Base-by-base conservation (phyloP, 2,113 vertebrate species). In the Ceyx cyanopectus region DNA sequence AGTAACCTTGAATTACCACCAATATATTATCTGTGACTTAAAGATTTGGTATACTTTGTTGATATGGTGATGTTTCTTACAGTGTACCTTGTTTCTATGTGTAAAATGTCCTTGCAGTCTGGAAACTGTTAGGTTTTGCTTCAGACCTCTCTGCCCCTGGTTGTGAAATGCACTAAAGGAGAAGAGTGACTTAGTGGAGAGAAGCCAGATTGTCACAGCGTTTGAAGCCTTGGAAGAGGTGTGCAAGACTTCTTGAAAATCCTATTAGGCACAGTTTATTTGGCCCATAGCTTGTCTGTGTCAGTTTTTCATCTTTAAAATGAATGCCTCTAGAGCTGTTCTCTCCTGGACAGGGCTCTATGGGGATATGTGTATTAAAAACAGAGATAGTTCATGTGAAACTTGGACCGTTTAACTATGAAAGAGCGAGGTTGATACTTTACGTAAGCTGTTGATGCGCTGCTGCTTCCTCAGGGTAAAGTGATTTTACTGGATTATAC, bases 281-380 rank as follows among this genome's bases (percentile, higher is more conserved):
- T 94, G 81, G 50, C 58, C 58, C 45, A n/a, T 60, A 43, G 62
- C 77, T 90, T 81, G 61, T 85, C 72, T 84, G 68, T 88, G 84
- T 90, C 54, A 56, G 62, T 66, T 93, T 95, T 89, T 92, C 16
- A 58, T 90, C 89, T 89, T 89, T 93, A 84, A 84, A 92, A 81
- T 81, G 57, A 11, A 3, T 78, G 54, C 69, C 6, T 4, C 68
- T 72, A 2, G 69, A 54, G 63, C 70, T 0, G 1, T 78, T 84
- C 48, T 85, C 34, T 92, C 53, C 45, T 65, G 83, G 69, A 46
- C 51, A 43, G 22, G 30, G 27, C 27, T 84, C 46, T 40, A 4
- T 40, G 63, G n/a, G 79, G 46, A 80, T 84, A 41, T 16, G 26
- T 40, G 60, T 60, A 51, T 84, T 87, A 81, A 92, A 95, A 90